phyloP scores from a whole-genome alignment of 2,113 vertebrate genomes.

The Microcebus lehilahytsara region DNA sequence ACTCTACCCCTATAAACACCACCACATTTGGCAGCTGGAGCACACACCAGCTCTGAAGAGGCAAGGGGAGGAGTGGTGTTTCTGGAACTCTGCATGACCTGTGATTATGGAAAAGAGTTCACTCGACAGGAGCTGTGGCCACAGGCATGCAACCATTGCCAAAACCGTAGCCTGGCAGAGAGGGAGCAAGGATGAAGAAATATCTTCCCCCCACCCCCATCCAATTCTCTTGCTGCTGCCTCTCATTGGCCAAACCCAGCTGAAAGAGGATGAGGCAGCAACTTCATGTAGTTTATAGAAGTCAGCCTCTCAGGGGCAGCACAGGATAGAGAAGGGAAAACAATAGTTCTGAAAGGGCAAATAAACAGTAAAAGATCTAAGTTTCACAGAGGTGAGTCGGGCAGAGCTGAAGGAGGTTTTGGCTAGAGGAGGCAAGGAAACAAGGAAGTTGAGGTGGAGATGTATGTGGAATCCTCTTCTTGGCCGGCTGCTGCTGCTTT shows the following conservation, averaged over 20 bases:
- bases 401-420: background rate
- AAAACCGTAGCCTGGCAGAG: background rate
- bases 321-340: background rate
- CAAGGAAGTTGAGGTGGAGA: background rate
- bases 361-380: background rate
- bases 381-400: background rate
- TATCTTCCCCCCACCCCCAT: background rate
- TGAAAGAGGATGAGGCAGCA: background rate
- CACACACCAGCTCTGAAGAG: background rate
- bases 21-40: background rate
- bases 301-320: background rate
- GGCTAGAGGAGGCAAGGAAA: background rate
- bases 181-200: background rate
- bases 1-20: background rate
- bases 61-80: background rate
- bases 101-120: background rate
- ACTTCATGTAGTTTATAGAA: background rate
- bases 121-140: background rate
- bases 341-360: background rate
- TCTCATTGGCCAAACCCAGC: background rate
- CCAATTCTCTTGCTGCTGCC: background rate
- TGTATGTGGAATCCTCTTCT: background rate
- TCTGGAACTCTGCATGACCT: background rate
- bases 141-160: background rate
- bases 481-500: background rate